Evolutionary conservation across 1,140 invertebrate genomes (phyloP), one percentile per base, ranked within the genome.

Genomic region (Cydia splendana): DNA sequence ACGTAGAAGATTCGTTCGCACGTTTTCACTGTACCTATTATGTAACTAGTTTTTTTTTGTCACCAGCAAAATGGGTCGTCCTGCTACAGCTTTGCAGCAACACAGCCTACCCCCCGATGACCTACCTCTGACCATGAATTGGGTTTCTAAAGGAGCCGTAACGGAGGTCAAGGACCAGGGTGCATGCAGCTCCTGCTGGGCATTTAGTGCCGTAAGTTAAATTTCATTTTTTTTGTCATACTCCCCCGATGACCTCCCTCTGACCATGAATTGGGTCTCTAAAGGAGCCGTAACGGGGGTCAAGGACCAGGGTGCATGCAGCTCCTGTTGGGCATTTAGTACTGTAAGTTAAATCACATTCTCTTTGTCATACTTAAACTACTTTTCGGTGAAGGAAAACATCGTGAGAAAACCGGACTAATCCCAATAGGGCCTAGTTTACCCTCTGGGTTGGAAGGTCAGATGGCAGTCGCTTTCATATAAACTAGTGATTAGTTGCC

Each of bases 241-340:
- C n/a, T n/a, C 34, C 13, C n/a, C n/a, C 51, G 48, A 53, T 15
- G n/a, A 53, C 4, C n/a, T 53, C 6, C 51, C 51, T 4, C 4
- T n/a, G 51, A n/a, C 51, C n/a, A 12, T 53, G 51, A 96, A 98
- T 85, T 98, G 97, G 97, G 94, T 95, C 76, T 84, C 94, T 53
- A 87, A 95, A 69, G 96, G 96, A 20, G 95, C 95, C 74, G 96
- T 98, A 2, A 97, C 97, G 18, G 91, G 93, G 69, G 97, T 99
- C 0, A 99, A 99, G 92, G 95, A 97, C 93, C 97, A 97, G 85
- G 96, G 96, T 6, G 82, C 85, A 9, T 99, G 98, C 92, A 98
- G 98, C 12, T 98, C 97, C 12, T 99, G 98, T 85, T 99, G 98
- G 98, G 98, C 98, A 0, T 99, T 99, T 90, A 98, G 97, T 75